Evolutionary conservation across 1,140 invertebrate species (phyloP), one percentile per base, ranked within the genome.

Genomic region (Macrosteles quadrilineatus): DNA sequence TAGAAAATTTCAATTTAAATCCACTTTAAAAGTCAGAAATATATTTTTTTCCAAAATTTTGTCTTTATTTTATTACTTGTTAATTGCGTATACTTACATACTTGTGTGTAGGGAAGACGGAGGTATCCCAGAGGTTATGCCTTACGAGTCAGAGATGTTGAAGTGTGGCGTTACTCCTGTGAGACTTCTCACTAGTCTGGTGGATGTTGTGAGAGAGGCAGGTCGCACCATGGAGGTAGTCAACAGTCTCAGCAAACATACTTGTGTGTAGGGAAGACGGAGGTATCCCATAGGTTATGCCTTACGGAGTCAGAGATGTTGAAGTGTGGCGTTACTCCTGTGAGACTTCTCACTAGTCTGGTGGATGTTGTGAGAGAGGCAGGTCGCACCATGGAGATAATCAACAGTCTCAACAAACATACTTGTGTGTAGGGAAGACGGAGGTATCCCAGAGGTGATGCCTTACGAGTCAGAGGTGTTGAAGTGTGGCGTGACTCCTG

Each of bases 161-260:
- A 64, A 64, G 6, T 64, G 30, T 64, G 62, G 62, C 31, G 30
- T 32, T 11, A 32, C 31, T 11, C 31, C 62, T n/a, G 62, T 64
- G 62, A 2, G 29, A 17, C 25, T 64, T n/a, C 29, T 64, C 12
- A 64, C 29, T n/a, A 64, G 25, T 9, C 55, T 62, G 11, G 66
- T 40, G 14, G 23, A 47, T 25, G 43, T 31, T 23, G 67, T 71
- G 14, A 50, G 59, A 11, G 53, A 68, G 1, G 47, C 66, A 2
- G 70, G 70, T 2, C 45, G 36, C 32, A 68, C 57, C 1, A 69
- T 71, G 30, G 66, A 43, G n/a, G 3, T 68, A 9, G n/a, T 71
- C n/a, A 57, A 53, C n/a, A 50, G 50, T 19, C 27, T 71, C 6
- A 59, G 62, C 23, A 57, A 57, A 32, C 36, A 68, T 2, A 21